Evolutionary conservation across 2,113 vertebrate genomes (phyloP), one percentile per base, ranked within the genome.

Genomic region (Crotalus tigris): DNA sequence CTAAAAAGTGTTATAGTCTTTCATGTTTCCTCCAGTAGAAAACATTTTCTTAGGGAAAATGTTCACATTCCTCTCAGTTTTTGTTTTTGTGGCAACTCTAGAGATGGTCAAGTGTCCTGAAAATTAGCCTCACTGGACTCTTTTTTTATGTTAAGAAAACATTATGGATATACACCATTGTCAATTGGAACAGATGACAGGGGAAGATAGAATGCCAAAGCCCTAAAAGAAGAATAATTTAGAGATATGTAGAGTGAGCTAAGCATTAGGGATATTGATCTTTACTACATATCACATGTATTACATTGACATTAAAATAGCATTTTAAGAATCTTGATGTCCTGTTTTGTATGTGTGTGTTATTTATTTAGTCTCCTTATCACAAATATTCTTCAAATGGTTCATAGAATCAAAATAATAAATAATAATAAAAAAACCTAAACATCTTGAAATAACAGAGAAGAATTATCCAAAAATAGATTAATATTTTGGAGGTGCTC

Each of bases 151-250:
- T 24, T 92, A 91, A 90, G 90, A 94, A 57, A 96, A 95, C 94
- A 92, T 93, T 89, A 94, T 88, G 91, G 92, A 93, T 33, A 97
- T 33, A 97, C 91, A 55, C 94, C 85, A 95, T 91, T 93, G 3
- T 2, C 57, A 93, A 93, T 94, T 95, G 88, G 91, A 95, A 94
- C 19, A 93, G 2, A 93, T 49, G 95, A 91, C 86, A 86, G n/a
- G 53, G 19, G 46, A 92, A 93, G 94, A 94, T 61, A 11, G 10
- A 93, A 95, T 94, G 33, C 0, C 69, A 17, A 57, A 55, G 49
- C 92, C 12, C 1, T 81, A 44, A 33, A 53, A 86, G 64, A 95
- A 49, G 0, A 23, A 53, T 44, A 7, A 49, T 93, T 91, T 12
- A 24, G 6, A 1, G 3, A 15, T 85, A 1, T 15, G 53, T 59